Evolutionary conservation across 2,888 invertebrate genomes (phyloP).

Genomic region (Thera britannica): DNA sequence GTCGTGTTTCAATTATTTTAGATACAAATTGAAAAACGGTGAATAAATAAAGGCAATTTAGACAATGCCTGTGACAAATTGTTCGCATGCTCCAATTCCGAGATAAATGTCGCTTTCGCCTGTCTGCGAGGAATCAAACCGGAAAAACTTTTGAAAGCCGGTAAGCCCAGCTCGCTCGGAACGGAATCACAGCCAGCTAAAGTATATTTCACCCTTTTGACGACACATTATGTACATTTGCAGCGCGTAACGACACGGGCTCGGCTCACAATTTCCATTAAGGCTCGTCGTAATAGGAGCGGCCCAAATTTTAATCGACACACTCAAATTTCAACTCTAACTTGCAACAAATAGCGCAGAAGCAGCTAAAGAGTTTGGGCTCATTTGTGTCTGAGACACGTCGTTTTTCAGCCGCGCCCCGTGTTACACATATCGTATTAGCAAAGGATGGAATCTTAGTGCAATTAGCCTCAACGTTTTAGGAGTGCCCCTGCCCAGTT

Average conservation of each 20-base stretch:
- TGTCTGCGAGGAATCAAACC: constrained; percentile 67
- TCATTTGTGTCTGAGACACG: constrained; percentile 57
- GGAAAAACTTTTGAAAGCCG: constrained; percentile 75
- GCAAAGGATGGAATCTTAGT: constrained; percentile 82
- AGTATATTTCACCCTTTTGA: constrained; percentile 84
- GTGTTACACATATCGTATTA: constrained; percentile 83
- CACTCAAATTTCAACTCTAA: constrained; percentile 60
- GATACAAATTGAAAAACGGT: constrained; percentile 14
- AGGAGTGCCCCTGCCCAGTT: constrained; percentile 61
- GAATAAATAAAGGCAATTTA: constrained; percentile 24
- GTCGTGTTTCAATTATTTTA: constrained; percentile 2
- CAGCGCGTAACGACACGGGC: constrained; percentile 82
- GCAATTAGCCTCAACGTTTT: constrained; percentile 81
- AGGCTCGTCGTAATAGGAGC: constrained; percentile 62
- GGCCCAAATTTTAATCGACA: constrained; percentile 59
- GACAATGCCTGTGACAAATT: constrained; percentile 32
- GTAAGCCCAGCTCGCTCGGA: constrained; percentile 66
- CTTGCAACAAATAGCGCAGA: constrained; percentile 40
- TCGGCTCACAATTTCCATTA: constrained; percentile 84
- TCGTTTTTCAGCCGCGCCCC: constrained; percentile 63
- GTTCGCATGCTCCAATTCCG: constrained; percentile 37
- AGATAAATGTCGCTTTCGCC: constrained; percentile 49
- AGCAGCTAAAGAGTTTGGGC: constrained; percentile 38
- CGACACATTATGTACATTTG: constrained; percentile 84
- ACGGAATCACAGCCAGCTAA: constrained; percentile 80